Evolutionary conservation across 2,113 vertebrate species (phyloP), one percentile per base, ranked within the genome.

Genomic region (Cyanoliseus patagonus): DNA sequence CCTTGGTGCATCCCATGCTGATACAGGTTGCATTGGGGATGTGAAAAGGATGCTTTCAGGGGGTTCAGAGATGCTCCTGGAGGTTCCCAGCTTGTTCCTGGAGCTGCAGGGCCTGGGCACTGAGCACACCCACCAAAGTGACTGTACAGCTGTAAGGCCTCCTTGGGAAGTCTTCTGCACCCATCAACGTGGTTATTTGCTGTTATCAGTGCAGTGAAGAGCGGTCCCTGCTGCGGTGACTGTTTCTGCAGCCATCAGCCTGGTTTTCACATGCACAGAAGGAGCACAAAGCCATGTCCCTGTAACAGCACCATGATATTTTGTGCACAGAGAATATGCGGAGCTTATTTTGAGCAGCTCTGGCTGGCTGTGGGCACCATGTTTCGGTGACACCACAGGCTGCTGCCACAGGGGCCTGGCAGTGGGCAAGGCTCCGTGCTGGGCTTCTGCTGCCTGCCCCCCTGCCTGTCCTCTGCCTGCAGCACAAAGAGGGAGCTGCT

Each of bases 211-310:
- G 2, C 37, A 1, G 30, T 2, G 57, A 39, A 39, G 83, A 42
- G 30, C 5, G 0, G 22, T 30, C 24, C 59, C 47, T 8, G 4
- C 25, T 0, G 0, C 1, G 1, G 4, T 6, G 57, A 25, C 8
- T 4, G 0, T 41, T 76, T 52, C 92, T 83, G 75, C 63, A 41
- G 33, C 0, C 3, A 42, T 18, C 7, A 2, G 30, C 47, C 63
- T 23, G 42, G 3, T 62, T 68, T 47, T 7, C 33, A 6, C 1
- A 0, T 3, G 7, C 46, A 7, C 24, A 39, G 31, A 7, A 23
- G 35, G n/a, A 72, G 27, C 2, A 1, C 5, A 4, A 62, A 64
- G 61, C 20, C 14, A 3, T 7, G 53, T 7, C 57, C 75, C 88
- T 92, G 90, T 94, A 90, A 80, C 62, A 79, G 67, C 87, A 24